These are phyloP conservation scores for Lasioglossum pauxillum DNA, from an alignment of 2,888 invertebrate genomes.

Conservation along the genomic window DNA sequence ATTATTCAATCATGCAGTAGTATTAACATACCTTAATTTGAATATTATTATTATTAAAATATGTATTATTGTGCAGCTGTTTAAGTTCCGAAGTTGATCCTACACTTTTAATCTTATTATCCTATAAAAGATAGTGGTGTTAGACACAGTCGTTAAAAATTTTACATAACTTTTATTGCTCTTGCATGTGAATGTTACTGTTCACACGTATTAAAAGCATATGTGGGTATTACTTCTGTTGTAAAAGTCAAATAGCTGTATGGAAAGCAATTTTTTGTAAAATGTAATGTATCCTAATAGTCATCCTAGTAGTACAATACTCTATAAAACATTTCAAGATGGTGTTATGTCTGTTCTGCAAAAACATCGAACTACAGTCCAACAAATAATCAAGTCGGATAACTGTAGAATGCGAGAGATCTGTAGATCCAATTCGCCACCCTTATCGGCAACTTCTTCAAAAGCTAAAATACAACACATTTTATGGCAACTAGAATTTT, in stretches of 20 bases:
- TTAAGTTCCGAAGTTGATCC: slow-evolving; percentile 64
- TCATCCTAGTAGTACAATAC: slow-evolving; percentile 1
- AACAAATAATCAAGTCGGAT: slow-evolving; percentile 30
- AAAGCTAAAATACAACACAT: slow-evolving; percentile 50
- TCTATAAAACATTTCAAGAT: slow-evolving; percentile 2
- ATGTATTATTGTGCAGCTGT: slow-evolving; percentile 52
- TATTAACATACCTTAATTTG: slow-evolving; percentile 69
- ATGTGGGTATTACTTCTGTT: background rate
- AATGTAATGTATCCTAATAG: slow-evolving; percentile 1
- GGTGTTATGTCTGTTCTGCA: slow-evolving; percentile 1
- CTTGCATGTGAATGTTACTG: slow-evolving; percentile 32
- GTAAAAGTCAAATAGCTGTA: slow-evolving; percentile 3
- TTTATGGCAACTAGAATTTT: slow-evolving; percentile 24
- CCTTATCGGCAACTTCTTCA: slow-evolving; percentile 62
- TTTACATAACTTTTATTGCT: slow-evolving; percentile 25
- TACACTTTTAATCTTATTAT: slow-evolving; percentile 69
- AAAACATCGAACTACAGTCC: slow-evolving; percentile 11
- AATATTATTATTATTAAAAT: slow-evolving; percentile 63
- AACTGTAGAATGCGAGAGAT: slow-evolving; percentile 32
- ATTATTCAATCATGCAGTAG: slow-evolving; percentile 64
- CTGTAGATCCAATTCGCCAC: slow-evolving; percentile 54
- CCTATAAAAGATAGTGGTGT: slow-evolving; percentile 71
- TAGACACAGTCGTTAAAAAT: slow-evolving; percentile 41
- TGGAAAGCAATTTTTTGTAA: background rate
- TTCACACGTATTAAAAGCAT: slow-evolving; percentile 14